These are phyloP conservation scores for Enteromius fasciolatus DNA, from an alignment of 2,797 vertebrate genomes.

Conservation along the genomic window DNA sequence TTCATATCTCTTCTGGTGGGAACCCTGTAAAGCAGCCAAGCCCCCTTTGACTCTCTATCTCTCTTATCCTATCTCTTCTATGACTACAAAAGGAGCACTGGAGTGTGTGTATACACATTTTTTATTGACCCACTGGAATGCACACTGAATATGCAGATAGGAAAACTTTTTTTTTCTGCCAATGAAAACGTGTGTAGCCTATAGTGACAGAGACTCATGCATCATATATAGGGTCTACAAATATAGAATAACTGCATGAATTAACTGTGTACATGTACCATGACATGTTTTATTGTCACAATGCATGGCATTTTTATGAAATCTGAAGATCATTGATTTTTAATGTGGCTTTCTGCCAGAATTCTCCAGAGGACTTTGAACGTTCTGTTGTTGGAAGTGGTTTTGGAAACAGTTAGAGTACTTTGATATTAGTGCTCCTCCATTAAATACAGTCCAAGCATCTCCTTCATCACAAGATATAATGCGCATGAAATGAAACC, in stretches of 20 bases:
- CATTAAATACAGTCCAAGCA: not conserved
- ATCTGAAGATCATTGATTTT: conserved; percentile 9
- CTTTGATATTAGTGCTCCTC: conserved; percentile 10
- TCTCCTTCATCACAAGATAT: conserved; percentile 4
- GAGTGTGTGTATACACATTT: not conserved
- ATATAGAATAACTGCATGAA: not conserved
- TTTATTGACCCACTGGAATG: conserved; percentile 3
- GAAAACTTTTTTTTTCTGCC: not conserved
- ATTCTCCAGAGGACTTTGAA: not conserved
- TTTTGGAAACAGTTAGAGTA: not conserved
- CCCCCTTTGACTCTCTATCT: not conserved
- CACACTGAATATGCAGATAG: not conserved
- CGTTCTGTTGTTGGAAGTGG: not conserved
- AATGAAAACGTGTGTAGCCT: not conserved
- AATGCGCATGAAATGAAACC: not conserved
- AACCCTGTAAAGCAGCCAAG: conserved; percentile 30
- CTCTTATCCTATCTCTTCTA: not conserved
- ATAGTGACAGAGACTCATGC: not conserved
- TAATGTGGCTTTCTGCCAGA: conserved; percentile 4
- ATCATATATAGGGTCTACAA: not conserved
- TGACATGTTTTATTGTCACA: not conserved
- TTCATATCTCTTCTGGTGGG: conserved; percentile 1
- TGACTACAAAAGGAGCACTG: not conserved
- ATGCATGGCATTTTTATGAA: conserved; percentile 7
- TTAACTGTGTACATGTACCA: not conserved